Base-by-base conservation (phyloP, 2,888 invertebrate genomes). In the Drosophila meridiana region DNA sequence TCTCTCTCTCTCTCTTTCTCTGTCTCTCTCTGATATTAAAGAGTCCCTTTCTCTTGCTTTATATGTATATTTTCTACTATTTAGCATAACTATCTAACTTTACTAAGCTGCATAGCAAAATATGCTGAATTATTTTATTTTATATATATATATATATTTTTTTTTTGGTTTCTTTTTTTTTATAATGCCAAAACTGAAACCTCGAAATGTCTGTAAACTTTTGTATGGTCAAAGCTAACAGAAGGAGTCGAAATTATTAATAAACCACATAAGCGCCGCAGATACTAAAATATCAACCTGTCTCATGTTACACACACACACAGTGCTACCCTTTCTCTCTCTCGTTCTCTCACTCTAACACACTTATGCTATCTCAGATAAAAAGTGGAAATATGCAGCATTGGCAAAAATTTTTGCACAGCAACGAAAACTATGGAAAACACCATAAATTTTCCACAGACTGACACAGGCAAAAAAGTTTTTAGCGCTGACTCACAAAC, bases 391-490 rank as follows among this genome's bases (percentile, higher is more conserved):
- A 86, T 81, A 79, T 86, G 86, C 88, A 83, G 82, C 67, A 87
- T 86, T 79, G 88, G 78, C 85, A 83, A 83, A 83, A 56, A 56
- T 56, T 83, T 84, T 83, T 73, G 62, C 73, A 59, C 76, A 79
- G 75, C 73, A 59, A 76, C 66, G 64, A 74, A 80, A 87, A 87
- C 84, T 84, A 87, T 82, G 83, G 83, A 83, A 83, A 86, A 85
- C 76, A 82, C 82, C 82, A 85, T 85, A 82, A 87, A 85, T 87
- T 85, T 87, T 73, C 84, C 50, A 70, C 87, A 87, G 87, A 69
- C 87, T 84, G 84, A 72, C 74, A 69, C 66, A 64, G 42, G 60
- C 68, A 64, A 60, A 77, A 76, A 78, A 71, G 40, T 56, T 66
- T 70, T 78, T 66, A 66, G 47, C 65, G 66, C 71, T 78, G 70